Percentiles rank a stretch among this genome's conserved stretches.
Evolutionary conservation across 2,113 vertebrate species (phyloP).

Genomic region (Pterocles gutturalis): DNA sequence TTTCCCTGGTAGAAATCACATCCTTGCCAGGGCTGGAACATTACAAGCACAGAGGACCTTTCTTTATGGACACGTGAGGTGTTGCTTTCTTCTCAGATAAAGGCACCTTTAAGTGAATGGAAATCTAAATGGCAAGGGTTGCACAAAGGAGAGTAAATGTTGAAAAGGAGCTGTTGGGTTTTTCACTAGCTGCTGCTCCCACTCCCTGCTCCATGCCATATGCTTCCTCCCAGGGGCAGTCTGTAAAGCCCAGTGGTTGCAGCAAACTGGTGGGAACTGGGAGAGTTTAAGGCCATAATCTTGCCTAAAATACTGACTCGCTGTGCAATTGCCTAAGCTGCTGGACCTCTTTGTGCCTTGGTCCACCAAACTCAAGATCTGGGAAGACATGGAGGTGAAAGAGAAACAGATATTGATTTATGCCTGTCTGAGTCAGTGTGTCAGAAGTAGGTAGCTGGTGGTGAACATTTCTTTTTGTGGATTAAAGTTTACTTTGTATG

Average conservation of each 20-base stretch:
- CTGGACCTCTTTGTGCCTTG: background rate
- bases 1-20: fast-evolving
- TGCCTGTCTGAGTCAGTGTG: background rate
- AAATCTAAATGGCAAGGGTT: background rate
- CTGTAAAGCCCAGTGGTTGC: background rate
- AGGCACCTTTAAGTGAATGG: background rate
- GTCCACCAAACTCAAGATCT: background rate
- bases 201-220: background rate
- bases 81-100: background rate
- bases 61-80: background rate
- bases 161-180: background rate
- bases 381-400: background rate
- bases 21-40: background rate
- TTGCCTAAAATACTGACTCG: background rate
- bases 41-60: background rate
- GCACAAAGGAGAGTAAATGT: background rate
- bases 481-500: background rate
- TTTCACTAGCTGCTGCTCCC: background rate
- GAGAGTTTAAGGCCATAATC: background rate
- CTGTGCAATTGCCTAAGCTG: background rate
- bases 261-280: background rate
- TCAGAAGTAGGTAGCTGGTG: background rate
- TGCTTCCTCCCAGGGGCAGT: background rate
- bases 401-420: background rate
- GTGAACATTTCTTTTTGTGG: background rate